Evolutionary conservation across 2,113 vertebrate genomes (phyloP), one percentile per base, ranked within the genome.

Genomic region (Cariama cristata): DNA sequence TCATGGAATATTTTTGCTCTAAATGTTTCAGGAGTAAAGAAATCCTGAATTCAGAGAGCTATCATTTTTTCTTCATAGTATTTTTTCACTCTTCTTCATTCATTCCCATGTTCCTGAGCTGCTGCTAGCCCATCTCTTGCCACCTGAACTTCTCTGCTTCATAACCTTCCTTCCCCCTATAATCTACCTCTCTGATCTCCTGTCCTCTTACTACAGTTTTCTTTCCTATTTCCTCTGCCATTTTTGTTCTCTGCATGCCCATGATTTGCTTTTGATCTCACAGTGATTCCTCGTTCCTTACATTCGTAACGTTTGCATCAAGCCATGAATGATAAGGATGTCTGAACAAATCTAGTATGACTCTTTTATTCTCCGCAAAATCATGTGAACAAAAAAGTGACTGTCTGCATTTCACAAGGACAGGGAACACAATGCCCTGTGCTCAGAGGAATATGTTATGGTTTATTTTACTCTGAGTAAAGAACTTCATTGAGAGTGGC

Each of bases 351-450:
- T 71, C 58, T 52, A 56, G 62, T 8, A 60, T 21, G 17, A 64
- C 35, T 76, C 84, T 84, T 97, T 97, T 88, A 79, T 94, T 88
- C 52, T 74, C 71, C 30, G 83, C 32, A 90, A 84, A 92, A 60
- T 11, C 50, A 47, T 33, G 24, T 32, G 82, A 87, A 75, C n/a
- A 68, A 91, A 87, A 86, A 93, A 83, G 23, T 79, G 73, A 91
- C 69, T 74, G 75, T 28, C 86, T 81, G 52, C 42, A 73, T 96
- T 97, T 97, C 47, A 92, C 93, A 97, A 94, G 50, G 66, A 93
- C 69, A 80, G 32, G 45, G 33, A 80, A 62, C 47, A 50, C 35
- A 90, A 88, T 85, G 44, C 47, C 35, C 45, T 90, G n/a, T 85
- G 58, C 71, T 94, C 75, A 74, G 38, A 88, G 45, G 77, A 94